phyloP scores from a whole-genome alignment of 2,797 vertebrate species.

The Tenualosa ilisha region DNA sequence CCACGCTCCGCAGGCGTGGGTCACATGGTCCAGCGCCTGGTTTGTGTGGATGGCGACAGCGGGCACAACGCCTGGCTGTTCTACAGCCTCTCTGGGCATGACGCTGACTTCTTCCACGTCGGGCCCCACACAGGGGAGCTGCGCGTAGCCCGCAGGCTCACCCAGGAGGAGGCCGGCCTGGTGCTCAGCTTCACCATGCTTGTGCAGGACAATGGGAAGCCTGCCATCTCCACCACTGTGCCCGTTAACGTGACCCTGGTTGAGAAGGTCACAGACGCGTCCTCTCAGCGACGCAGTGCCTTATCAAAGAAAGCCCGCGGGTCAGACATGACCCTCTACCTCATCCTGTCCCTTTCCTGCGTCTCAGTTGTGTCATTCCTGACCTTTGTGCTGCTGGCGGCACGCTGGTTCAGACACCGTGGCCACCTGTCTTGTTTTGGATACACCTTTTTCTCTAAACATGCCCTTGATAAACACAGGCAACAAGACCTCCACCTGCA shows the following conservation, averaged over 20 bases:
- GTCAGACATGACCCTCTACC: slow-evolving; percentile 74
- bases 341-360: slow-evolving; percentile 76
- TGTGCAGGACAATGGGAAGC: slow-evolving; percentile 76
- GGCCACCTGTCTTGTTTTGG: slow-evolving; percentile 51
- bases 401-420: slow-evolving; percentile 68
- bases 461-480: slow-evolving; percentile 68
- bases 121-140: slow-evolving; percentile 78
- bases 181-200: slow-evolving; percentile 72
- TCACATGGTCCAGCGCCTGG: slow-evolving; percentile 78
- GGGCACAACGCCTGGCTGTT: slow-evolving; percentile 85
- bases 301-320: slow-evolving; percentile 60
- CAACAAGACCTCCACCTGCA: slow-evolving; percentile 72
- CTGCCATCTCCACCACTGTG: slow-evolving; percentile 73
- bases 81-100: slow-evolving; percentile 72
- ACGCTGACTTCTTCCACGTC: slow-evolving; percentile 75
- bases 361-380: slow-evolving; percentile 73
- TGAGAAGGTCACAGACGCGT: slow-evolving; percentile 65
- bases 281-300: slow-evolving; percentile 66
- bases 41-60: slow-evolving; percentile 78
- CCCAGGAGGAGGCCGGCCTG: slow-evolving; percentile 61
- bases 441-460: slow-evolving; percentile 60
- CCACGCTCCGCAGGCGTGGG: slow-evolving; percentile 71
- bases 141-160: slow-evolving; percentile 66
- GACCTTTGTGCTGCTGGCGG: slow-evolving; percentile 68
- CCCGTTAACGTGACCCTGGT: slow-evolving; percentile 72